Base-by-base conservation (phyloP, 2,888 invertebrate species). In the Periphyllus acericola region DNA sequence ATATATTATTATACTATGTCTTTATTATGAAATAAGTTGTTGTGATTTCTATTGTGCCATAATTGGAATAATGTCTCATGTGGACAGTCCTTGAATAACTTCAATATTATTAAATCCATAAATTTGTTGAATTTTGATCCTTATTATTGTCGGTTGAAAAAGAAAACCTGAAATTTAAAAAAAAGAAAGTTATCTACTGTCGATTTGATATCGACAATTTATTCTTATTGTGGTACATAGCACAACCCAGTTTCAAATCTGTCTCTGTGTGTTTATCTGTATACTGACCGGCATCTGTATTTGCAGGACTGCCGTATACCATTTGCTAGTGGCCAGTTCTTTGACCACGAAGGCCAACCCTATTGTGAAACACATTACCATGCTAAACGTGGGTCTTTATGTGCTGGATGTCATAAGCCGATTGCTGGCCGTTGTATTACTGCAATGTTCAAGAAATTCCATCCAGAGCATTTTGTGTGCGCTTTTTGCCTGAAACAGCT, bases 331-430 rank as follows among this genome's bases (percentile, higher is more conserved):
- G 98, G 99, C 1, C 98, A 98, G 80, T 99, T 99, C 94, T 99
- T 98, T 92, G 99, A 99, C 92, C 98, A 99, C 92, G 98, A 99
- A 92, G 98, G 99, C 29, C 94, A 96, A 90, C 99, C 99, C 0
- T 99, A 99, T 92, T 99, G 99, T 92, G 99, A 99, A 93, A 98
- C 98, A 0, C 99, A 99, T 92, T 99, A 99, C 92, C 99, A 99
- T 92, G 96, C 97, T 90, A 97, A 98, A 92, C 94, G 98, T 55
- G 99, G 99, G 85, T 99, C 99, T 0, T 94, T 99, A 11, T 99
- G 99, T 92, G 98, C 98, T 89, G 98, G 98, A 89, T 99, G 99
- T 92, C 97, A 98, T 92, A 98, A 98, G 91, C 99, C 99, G 29
- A 99, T 99, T 91, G 52, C 91, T 93, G 93, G 97, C 88, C 96